Conservation (phyloP, 2,113 vertebrate genomes). For the Hoplias malabaricus region DNA sequence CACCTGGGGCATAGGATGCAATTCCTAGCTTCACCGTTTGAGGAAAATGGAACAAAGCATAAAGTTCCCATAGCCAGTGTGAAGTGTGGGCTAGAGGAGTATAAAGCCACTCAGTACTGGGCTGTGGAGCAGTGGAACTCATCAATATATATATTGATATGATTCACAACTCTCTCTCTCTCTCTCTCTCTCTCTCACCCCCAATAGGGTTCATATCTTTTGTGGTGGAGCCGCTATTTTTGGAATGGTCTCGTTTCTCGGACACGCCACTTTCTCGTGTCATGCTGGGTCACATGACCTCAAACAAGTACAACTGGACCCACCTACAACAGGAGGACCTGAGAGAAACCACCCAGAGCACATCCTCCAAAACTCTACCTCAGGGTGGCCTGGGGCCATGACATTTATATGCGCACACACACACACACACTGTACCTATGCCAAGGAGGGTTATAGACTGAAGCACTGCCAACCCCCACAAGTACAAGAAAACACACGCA, state of each 20-base stretch:
- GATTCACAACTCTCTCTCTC: neutral
- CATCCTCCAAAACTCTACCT: slow-evolving; percentile 86
- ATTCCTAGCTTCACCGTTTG: too few relatives aligned
- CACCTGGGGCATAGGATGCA: too few relatives aligned
- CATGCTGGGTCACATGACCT: slow-evolving; percentile 93
- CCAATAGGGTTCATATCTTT: slow-evolving; percentile 92
- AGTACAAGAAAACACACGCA: slow-evolving; percentile 53
- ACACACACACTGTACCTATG: neutral
- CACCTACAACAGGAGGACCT: slow-evolving; percentile 77
- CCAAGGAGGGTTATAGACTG: slow-evolving; percentile 5
- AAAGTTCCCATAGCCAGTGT: too few relatives aligned
- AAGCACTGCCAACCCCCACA: slow-evolving; percentile 50
- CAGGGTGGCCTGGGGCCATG: slow-evolving; percentile 89
- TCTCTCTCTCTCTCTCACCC: neutral
- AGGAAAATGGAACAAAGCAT: too few relatives aligned
- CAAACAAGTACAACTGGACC: slow-evolving; percentile 95
- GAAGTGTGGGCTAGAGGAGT: too few relatives aligned
- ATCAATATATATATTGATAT: too few relatives aligned
- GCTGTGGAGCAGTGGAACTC: too few relatives aligned
- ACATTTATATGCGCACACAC: slow-evolving; percentile 50
- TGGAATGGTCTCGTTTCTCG: slow-evolving; percentile 93
- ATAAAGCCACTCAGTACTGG: too few relatives aligned
- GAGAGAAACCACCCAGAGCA: slow-evolving; percentile 63
- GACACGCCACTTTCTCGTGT: slow-evolving; percentile 91
- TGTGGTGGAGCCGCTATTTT: slow-evolving; percentile 92